Conservation (phyloP, 2,113 vertebrate species). For the Apus apus region DNA sequence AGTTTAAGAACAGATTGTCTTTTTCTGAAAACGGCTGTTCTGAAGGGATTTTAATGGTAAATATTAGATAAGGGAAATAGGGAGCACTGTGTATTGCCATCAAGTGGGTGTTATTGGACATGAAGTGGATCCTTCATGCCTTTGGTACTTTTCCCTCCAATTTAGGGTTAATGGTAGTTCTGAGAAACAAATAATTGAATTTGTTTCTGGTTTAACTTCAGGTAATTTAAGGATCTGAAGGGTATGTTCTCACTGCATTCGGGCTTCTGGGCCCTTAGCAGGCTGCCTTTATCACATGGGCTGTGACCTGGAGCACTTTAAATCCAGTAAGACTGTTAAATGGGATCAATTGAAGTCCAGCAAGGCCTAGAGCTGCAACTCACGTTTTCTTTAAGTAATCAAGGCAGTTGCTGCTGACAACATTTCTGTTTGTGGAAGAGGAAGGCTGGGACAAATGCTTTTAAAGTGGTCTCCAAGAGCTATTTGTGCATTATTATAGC, state of each 20-base stretch:
- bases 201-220: neutral
- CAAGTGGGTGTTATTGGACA: neutral
- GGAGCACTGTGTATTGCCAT: neutral
- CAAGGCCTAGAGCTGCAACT: neutral
- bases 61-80: neutral
- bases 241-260: neutral
- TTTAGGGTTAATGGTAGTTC: neutral
- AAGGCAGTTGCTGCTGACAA: neutral
- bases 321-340: constrained; percentile 28
- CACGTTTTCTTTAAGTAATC: neutral
- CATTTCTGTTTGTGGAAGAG: neutral
- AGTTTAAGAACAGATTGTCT: neutral
- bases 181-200: constrained; percentile 1
- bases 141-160: neutral
- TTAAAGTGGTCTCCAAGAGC: neutral
- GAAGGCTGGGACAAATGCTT: neutral
- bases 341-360: constrained; percentile 28
- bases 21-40: neutral
- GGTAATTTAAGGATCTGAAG: neutral
- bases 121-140: neutral
- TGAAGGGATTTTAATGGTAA: neutral
- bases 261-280: neutral
- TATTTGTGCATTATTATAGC: neutral
- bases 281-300: neutral
- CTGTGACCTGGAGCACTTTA: constrained; percentile 43